A percentile compares a stretch with the other conserved stretches of the same genome.
phyloP scores from a whole-genome alignment of 2,888 invertebrate genomes.

The Vanessa cardui region DNA sequence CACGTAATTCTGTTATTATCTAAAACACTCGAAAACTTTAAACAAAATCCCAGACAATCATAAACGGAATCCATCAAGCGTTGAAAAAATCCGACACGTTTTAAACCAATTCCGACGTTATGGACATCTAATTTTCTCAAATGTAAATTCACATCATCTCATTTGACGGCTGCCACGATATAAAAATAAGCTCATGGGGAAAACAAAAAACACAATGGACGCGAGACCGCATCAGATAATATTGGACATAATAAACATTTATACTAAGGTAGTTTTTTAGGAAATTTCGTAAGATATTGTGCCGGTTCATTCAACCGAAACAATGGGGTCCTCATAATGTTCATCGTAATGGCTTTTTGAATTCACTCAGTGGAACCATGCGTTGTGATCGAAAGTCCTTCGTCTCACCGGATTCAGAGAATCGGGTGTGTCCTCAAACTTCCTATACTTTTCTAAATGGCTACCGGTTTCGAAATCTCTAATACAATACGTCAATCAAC shows the following conservation, averaged over 20 bases:
- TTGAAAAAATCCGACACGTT: conserved; percentile 35
- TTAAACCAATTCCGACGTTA: conserved; percentile 39
- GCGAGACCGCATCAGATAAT: conserved; percentile 63
- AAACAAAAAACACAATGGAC: conserved; percentile 65
- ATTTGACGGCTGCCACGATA: conserved; percentile 44
- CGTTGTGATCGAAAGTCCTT: conserved; percentile 73
- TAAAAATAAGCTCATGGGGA: conserved; percentile 44
- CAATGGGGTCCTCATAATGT: conserved; percentile 77
- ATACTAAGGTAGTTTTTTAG: conserved; percentile 75
- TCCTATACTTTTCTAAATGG: conserved; percentile 37
- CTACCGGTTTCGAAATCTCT: conserved; percentile 38
- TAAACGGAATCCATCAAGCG: conserved; percentile 41
- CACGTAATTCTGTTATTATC: neutral
- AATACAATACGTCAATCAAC: conserved; percentile 45
- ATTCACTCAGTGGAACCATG: conserved; percentile 74
- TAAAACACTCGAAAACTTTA: conserved; percentile 5
- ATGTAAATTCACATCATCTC: conserved; percentile 46
- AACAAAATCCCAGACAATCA: conserved; percentile 33
- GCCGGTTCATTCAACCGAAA: conserved; percentile 75
- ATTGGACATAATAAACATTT: conserved; percentile 70
- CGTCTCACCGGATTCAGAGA: conserved; percentile 63
- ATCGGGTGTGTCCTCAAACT: conserved; percentile 59
- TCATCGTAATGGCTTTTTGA: conserved; percentile 77
- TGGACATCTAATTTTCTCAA: conserved; percentile 45
- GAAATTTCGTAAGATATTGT: conserved; percentile 82